Percentiles rank a stretch among this genome's conserved stretches.
phyloP scores from a whole-genome alignment of 2,888 invertebrate genomes.

The Chrysolina oricalcia region DNA sequence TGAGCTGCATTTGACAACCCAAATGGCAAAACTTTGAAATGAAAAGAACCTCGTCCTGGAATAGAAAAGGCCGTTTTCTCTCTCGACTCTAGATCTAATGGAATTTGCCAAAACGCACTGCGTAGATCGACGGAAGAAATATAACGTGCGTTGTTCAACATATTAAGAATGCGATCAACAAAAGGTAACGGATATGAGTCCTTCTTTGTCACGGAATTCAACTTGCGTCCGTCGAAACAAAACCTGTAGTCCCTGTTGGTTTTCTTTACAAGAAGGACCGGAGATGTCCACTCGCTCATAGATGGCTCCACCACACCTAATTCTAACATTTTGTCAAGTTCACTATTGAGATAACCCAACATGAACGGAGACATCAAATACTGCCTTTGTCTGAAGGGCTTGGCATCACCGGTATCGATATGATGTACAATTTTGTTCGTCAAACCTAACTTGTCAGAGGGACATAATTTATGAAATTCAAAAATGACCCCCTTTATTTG shows the following conservation, averaged over 20 bases:
- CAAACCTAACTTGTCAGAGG: background rate
- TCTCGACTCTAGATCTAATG: background rate
- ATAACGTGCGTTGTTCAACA: background rate
- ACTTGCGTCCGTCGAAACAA: background rate
- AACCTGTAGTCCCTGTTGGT: background rate
- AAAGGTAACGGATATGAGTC: background rate
- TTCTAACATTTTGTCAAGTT: background rate
- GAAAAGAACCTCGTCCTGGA: slow-evolving; percentile 37
- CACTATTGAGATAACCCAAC: no score
- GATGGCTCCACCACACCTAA: background rate
- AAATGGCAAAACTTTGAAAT: slow-evolving; percentile 52
- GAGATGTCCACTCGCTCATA: background rate
- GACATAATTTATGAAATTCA: background rate
- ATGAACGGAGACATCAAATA: background rate
- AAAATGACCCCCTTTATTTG: no score
- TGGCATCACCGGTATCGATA: background rate
- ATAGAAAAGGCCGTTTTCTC: slow-evolving; percentile 31
- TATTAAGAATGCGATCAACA: background rate
- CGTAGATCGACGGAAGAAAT: background rate
- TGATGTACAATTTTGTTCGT: background rate
- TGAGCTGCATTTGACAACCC: slow-evolving; percentile 52
- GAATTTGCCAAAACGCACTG: background rate
- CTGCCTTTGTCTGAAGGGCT: background rate
- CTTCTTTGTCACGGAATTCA: background rate
- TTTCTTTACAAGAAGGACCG: background rate